Percentiles rank a stretch among this genome's conserved stretches.
Evolutionary conservation across 2,888 invertebrate genomes (phyloP).

Genomic region (Hybos culiciformis): DNA sequence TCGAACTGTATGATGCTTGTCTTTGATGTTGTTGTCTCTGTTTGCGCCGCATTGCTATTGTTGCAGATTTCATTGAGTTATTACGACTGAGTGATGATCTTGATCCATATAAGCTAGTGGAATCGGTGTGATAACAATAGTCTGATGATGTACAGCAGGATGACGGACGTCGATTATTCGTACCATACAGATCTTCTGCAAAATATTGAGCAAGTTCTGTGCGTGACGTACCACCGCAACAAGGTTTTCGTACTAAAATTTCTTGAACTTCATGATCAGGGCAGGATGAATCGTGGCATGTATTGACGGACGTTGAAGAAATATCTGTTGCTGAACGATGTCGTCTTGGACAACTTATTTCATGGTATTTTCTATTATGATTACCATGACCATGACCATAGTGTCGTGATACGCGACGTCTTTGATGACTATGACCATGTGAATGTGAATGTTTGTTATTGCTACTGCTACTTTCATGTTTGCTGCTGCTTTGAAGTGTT

Average conservation of each 20-base stretch:
- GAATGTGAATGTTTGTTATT: conserved; percentile 10
- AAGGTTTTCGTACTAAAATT: conserved; percentile 28
- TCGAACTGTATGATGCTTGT: conserved; percentile 31
- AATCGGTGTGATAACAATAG: conserved; percentile 35
- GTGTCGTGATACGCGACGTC: conserved; percentile 15
- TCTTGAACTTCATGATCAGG: conserved; percentile 32
- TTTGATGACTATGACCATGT: conserved; percentile 14
- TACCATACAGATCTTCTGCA: conserved; percentile 32
- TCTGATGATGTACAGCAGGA: conserved; percentile 36
- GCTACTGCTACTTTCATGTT: conserved; percentile 1
- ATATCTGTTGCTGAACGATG: conserved; percentile 33
- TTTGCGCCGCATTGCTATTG: conserved; percentile 26
- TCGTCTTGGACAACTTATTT: conserved; percentile 24
- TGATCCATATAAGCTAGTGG: conserved; percentile 34
- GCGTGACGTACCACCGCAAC: conserved; percentile 24
- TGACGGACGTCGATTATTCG: conserved; percentile 26
- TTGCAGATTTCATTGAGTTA: conserved; percentile 33
- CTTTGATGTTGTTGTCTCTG: conserved; percentile 21
- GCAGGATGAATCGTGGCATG: conserved; percentile 30
- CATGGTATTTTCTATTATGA: conserved; percentile 16
- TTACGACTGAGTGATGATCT: conserved; percentile 33
- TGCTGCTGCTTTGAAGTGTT: conserved; percentile 4
- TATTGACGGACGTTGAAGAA: conserved; percentile 27
- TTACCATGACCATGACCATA: conserved; percentile 22
- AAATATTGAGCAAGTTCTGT: conserved; percentile 34